phyloP scores from a whole-genome alignment of 2,797 vertebrate species.

The Ispidina picta region DNA sequence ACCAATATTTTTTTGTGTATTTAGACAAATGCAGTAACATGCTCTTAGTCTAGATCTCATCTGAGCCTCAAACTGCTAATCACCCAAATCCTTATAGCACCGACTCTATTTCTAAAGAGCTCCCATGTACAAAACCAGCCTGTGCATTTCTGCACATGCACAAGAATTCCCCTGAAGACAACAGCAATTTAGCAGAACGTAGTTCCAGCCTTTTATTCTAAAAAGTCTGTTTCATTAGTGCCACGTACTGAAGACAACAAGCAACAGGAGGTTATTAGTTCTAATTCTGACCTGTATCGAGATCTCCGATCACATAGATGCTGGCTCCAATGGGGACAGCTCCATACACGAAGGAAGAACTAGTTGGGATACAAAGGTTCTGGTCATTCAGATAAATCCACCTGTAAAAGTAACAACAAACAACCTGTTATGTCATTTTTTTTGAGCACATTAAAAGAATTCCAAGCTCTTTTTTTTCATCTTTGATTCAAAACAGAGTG shows the following conservation, averaged over 20 bases:
- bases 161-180: neutral
- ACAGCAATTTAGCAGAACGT: neutral
- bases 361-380: slow-evolving; percentile 92
- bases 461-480: neutral
- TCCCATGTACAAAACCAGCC: neutral
- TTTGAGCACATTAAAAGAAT: slow-evolving; percentile 59
- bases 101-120: neutral
- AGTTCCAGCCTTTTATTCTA: neutral
- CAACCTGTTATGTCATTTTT: neutral
- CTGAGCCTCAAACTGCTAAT: neutral
- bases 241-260: neutral
- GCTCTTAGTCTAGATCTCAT: neutral
- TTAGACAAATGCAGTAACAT: neutral
- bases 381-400: slow-evolving; percentile 98
- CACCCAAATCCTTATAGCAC: neutral
- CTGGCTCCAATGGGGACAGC: slow-evolving; percentile 95
- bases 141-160: neutral
- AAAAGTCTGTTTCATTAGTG: neutral
- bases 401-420: slow-evolving; percentile 74
- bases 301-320: slow-evolving; percentile 97
- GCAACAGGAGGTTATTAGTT: neutral
- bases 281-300: slow-evolving; percentile 90
- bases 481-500: neutral
- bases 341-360: slow-evolving; percentile 96
- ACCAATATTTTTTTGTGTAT: neutral